Conservation (phyloP, 2,797 vertebrate genomes). For the Phoebastria nigripes region DNA sequence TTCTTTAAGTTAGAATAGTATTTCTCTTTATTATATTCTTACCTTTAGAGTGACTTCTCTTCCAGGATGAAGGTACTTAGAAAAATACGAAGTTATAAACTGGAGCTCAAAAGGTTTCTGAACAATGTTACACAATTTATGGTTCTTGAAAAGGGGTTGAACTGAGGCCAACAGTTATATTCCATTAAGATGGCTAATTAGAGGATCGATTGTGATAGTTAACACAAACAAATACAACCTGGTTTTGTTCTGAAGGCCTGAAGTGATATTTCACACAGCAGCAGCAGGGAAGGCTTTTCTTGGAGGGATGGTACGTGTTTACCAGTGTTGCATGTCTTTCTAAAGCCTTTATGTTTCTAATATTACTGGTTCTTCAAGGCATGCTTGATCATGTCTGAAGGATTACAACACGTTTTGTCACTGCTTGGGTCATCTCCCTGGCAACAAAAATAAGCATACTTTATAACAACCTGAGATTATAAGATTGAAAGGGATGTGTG, state of each 20-base stretch:
- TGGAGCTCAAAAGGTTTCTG: background rate
- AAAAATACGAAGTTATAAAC: background rate
- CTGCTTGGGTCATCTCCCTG: conserved; percentile 43
- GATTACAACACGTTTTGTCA: conserved; percentile 24
- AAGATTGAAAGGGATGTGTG: background rate
- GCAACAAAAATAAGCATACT: conserved; percentile 26
- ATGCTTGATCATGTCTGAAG: conserved; percentile 33
- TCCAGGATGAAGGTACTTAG: background rate
- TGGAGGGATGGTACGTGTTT: background rate
- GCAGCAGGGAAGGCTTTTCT: background rate
- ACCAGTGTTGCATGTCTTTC: background rate
- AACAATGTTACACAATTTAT: background rate
- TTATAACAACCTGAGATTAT: conserved; percentile 8
- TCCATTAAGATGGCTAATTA: background rate
- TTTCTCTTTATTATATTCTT: background rate
- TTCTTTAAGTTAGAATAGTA: background rate
- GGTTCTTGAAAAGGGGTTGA: background rate
- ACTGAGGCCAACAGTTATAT: background rate
- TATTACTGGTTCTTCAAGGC: conserved; percentile 65
- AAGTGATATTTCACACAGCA: background rate
- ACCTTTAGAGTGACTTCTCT: background rate
- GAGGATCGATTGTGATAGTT: background rate
- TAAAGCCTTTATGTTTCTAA: background rate
- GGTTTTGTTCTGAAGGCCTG: background rate
- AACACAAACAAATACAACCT: background rate